Evolutionary conservation across 2,113 vertebrate species (phyloP).

Genomic region (Porphyrio hochstetteri): DNA sequence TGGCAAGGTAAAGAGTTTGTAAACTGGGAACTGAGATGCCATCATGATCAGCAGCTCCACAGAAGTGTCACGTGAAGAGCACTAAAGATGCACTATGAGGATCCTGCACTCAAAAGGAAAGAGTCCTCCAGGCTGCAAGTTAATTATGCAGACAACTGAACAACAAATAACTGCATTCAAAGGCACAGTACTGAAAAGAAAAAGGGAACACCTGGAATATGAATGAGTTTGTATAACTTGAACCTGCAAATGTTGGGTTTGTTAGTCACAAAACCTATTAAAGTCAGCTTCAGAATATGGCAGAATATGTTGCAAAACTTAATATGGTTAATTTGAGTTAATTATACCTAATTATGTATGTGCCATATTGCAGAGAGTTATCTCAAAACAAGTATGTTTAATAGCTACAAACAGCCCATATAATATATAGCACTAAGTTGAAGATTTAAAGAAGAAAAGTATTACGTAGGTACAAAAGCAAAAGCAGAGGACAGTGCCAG

Average conservation of each 20-base stretch:
- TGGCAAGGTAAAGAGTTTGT: neutral
- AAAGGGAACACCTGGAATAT: neutral
- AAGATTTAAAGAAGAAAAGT: neutral
- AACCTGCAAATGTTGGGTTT: neutral
- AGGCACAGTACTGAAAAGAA: neutral
- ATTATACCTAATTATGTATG: conserved; percentile 59
- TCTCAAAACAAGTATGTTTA: conserved; percentile 53
- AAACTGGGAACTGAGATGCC: neutral
- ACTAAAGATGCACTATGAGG: neutral
- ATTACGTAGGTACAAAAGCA: neutral
- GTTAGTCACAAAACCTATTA: conserved; percentile 33
- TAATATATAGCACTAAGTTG: neutral
- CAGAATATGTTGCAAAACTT: conserved; percentile 35
- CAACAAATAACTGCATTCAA: neutral
- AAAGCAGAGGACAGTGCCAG: neutral
- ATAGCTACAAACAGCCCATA: conserved; percentile 33
- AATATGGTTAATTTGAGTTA: conserved; percentile 57
- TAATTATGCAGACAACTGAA: neutral
- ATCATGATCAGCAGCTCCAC: neutral
- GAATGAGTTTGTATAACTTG: neutral
- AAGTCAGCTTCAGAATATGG: conserved; percentile 23
- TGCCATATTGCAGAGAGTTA: conserved; percentile 59
- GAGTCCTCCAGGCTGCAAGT: neutral
- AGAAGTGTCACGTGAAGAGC: neutral
- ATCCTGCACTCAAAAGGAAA: neutral